A percentile compares a stretch with the other conserved stretches of the same genome.
Conservation (phyloP, 2,888 invertebrate genomes). For the Miltochrista miniata region DNA sequence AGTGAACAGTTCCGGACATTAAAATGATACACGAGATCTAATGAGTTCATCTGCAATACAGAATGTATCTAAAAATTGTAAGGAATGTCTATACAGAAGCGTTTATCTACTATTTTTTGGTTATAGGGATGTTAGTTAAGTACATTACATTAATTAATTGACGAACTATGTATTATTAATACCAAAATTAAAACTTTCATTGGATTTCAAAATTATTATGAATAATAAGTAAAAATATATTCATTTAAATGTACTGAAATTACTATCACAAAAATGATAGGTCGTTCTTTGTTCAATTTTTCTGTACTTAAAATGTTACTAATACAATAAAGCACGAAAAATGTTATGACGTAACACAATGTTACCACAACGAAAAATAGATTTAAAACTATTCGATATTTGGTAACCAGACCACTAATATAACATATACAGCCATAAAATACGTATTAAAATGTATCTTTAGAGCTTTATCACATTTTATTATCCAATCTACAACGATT, state of each 20-base stretch:
- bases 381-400: not conserved
- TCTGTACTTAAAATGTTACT: not conserved
- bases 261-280: not conserved
- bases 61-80: too few species aligned
- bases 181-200: not conserved
- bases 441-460: conserved; percentile 22
- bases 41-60: too few species aligned
- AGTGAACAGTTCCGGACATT: too few species aligned
- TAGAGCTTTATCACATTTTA: conserved; percentile 42
- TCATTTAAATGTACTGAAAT: not conserved
- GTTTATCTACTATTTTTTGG: too few species aligned
- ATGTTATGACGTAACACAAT: not conserved
- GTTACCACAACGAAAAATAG: not conserved
- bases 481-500: conserved; percentile 5
- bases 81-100: too few species aligned
- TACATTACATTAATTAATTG: too few species aligned
- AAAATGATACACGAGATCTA: too few species aligned
- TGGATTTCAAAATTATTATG: not conserved
- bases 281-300: not conserved
- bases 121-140: too few species aligned
- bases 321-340: not conserved
- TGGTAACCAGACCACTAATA: conserved; percentile 22
- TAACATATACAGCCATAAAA: conserved; percentile 28
- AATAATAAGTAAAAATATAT: not conserved
- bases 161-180: not conserved